These are phyloP conservation scores for Plectrocnemia conspersa DNA, from an alignment of 1,140 invertebrate species.

Conservation along the genomic window DNA sequence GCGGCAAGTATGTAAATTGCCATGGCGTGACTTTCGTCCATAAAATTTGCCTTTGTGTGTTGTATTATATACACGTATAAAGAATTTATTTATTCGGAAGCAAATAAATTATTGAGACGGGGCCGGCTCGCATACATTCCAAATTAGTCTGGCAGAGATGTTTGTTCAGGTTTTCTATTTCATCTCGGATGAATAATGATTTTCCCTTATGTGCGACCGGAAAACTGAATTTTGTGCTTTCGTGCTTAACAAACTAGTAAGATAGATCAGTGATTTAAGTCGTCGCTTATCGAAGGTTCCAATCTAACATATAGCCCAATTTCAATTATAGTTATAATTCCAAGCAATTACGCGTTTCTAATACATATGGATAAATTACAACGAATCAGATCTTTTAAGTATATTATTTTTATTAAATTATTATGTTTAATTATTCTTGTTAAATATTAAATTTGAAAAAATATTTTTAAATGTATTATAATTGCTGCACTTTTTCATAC, in stretches of 20 bases:
- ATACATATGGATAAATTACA: neutral
- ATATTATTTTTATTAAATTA: too few relatives aligned
- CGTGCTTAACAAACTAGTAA: neutral
- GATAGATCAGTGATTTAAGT: neutral
- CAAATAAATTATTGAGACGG: constrained; percentile 4
- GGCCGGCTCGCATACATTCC: neutral
- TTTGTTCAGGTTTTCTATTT: constrained; percentile 1
- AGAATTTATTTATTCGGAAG: too few relatives aligned
- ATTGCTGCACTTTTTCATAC: too few relatives aligned
- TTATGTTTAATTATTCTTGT: too few relatives aligned
- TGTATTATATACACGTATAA: too few relatives aligned
- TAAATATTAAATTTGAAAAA: too few relatives aligned
- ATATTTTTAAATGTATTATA: too few relatives aligned
- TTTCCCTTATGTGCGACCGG: neutral
- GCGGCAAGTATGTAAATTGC: neutral
- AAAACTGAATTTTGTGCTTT: neutral
- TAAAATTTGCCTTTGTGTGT: constrained; percentile 1
- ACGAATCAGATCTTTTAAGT: neutral
- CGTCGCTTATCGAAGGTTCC: too few relatives aligned
- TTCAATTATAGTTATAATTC: neutral
- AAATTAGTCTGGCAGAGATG: neutral
- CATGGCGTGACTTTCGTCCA: constrained; percentile 3
- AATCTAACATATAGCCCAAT: too few relatives aligned
- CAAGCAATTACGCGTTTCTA: neutral
- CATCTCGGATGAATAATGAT: constrained; percentile 2